phyloP scores from a whole-genome alignment of 2,113 vertebrate genomes.

The Eptesicus fuscus region DNA sequence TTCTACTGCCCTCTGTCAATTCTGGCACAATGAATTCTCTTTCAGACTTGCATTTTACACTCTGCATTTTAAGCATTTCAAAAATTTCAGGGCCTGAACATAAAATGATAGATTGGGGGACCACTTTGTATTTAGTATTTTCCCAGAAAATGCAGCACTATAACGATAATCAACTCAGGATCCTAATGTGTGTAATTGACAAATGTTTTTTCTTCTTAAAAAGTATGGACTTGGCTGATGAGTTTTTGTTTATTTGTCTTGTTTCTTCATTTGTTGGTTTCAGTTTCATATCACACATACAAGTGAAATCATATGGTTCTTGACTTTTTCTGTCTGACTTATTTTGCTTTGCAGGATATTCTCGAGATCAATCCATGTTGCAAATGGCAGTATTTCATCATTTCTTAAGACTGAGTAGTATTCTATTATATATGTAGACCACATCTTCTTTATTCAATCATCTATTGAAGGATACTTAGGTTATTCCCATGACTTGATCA shows the following conservation, averaged over 20 bases:
- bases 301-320: neutral
- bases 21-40: slow-evolving; percentile 59
- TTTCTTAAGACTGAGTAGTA: neutral
- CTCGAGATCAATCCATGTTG: neutral
- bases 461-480: neutral
- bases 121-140: slow-evolving; percentile 10
- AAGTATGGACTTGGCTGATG: neutral
- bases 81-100: neutral
- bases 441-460: neutral
- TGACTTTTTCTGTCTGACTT: neutral
- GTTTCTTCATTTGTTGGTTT: neutral
- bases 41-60: slow-evolving; percentile 44
- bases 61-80: slow-evolving; percentile 55
- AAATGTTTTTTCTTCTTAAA: neutral
- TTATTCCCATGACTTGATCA: neutral
- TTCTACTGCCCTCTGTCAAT: slow-evolving; percentile 76
- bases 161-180: neutral
- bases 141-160: neutral
- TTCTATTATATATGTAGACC: neutral
- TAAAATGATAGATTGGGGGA: neutral
- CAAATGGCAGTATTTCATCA: neutral
- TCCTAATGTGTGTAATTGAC: neutral
- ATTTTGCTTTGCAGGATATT: neutral
- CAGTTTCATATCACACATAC: neutral
- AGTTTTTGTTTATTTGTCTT: neutral